Conservation (phyloP, 1,140 invertebrate species). For the Trichomalopsis sarcophagae region DNA sequence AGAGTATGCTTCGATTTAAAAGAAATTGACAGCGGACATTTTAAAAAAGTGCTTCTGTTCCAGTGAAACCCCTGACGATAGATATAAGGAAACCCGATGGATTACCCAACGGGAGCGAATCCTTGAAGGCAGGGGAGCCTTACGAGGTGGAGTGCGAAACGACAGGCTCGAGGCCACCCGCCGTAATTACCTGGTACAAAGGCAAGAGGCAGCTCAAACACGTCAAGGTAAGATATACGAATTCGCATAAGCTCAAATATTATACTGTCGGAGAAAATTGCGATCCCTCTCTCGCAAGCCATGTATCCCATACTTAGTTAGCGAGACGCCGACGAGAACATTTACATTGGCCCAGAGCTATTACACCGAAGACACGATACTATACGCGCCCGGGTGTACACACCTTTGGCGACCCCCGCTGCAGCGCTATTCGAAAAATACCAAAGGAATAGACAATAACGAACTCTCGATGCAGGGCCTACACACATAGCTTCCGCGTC, state of each 20-base stretch:
- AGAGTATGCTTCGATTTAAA: too few relatives aligned
- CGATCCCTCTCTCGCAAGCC: background rate
- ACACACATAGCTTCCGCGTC: background rate
- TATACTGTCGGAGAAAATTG: background rate
- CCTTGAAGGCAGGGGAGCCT: slow-evolving; percentile 83
- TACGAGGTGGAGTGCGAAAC: slow-evolving; percentile 89
- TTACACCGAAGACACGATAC: too few relatives aligned
- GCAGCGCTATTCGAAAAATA: too few relatives aligned
- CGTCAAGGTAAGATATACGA: slow-evolving; percentile 78
- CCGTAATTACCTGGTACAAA: slow-evolving; percentile 92
- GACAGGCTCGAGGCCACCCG: slow-evolving; percentile 87
- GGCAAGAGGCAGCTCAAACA: slow-evolving; percentile 83
- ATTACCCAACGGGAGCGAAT: slow-evolving; percentile 59
- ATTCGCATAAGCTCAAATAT: background rate
- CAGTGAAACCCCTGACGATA: slow-evolving; percentile 88
- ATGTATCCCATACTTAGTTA: too few relatives aligned
- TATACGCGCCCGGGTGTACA: too few relatives aligned
- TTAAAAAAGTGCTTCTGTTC: slow-evolving; percentile 50
- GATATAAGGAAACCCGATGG: slow-evolving; percentile 79
- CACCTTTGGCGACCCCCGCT: too few relatives aligned
- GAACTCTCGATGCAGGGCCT: too few relatives aligned
- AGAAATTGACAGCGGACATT: too few relatives aligned
- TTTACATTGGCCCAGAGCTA: too few relatives aligned
- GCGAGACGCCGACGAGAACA: too few relatives aligned
- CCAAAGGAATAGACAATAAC: too few relatives aligned